Base-by-base conservation (phyloP, 2,888 invertebrate genomes). In the Tubulanus polymorphus region DNA sequence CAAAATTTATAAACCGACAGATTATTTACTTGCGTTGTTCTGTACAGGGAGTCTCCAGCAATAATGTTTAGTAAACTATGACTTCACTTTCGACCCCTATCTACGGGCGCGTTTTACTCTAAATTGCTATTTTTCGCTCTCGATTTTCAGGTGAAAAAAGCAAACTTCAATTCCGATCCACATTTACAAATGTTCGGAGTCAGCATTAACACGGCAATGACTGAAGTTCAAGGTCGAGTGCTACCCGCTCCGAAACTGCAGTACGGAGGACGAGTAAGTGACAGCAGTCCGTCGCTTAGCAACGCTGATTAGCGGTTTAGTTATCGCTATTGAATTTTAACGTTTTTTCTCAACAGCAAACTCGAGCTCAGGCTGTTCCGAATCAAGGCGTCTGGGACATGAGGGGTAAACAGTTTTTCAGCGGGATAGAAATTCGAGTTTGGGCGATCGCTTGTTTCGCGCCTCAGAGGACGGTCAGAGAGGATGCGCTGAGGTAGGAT, bases 391-490 rank as follows among this genome's bases (percentile, higher is more conserved):
- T 97, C 37, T 99, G 97, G 97, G 97, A 99, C 80, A 99, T 99
- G 97, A 85, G 97, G 55, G 97, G 97, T 54, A 99, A 97, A 78
- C 96, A 97, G 81, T 97, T 97, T 82, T 97, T 94, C 81, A 96
- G 95, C 65, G 97, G 97, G 46, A 95, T 97, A 3, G 96, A 97
- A 81, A 96, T 97, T 65, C 85, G 95, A 64, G 93, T 95, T 48
- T 97, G 97, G 97, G 97, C 97, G 15, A 97, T 97, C 69, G 96
- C 97, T 28, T 99, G 97, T 78, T 97, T 97, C 80, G 97, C 97
- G 3, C 95, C 95, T 3, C 95, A 96, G 79, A 85, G 96, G 63
- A 95, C 93, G 3, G 96, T 96, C 28, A 85, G 94, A 47, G 97
- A 97, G 79, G 95, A 96, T 80, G 91, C 95, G 0, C 83, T 96